Evolutionary conservation across 2,888 invertebrate genomes (phyloP).

Genomic region (Malacosoma neustria): DNA sequence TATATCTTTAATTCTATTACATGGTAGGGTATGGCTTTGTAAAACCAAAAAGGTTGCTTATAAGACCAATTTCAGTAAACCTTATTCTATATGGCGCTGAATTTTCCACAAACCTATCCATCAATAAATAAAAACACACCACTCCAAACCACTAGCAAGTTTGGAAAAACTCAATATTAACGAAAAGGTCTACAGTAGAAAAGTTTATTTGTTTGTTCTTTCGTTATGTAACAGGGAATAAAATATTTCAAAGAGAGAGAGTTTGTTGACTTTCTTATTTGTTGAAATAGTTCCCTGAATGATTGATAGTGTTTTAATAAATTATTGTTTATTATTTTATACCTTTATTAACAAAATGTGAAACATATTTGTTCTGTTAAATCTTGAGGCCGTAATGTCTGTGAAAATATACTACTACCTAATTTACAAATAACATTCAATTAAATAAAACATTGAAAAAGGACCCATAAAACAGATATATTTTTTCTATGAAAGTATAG

Average conservation of each 20-base stretch:
- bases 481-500: too few relatives aligned
- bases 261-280: not conserved
- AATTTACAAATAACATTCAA: slow-evolving; percentile 3
- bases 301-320: not conserved
- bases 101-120: too few relatives aligned
- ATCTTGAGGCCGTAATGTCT: too few relatives aligned
- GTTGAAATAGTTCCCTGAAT: not conserved
- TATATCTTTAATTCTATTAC: too few relatives aligned
- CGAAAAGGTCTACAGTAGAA: not conserved
- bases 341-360: not conserved
- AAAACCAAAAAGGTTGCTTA: too few relatives aligned
- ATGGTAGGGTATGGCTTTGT: too few relatives aligned
- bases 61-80: too few relatives aligned
- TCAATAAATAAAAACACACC: not conserved
- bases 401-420: slow-evolving; percentile 2
- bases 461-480: too few relatives aligned
- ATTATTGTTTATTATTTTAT: not conserved
- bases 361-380: too few relatives aligned
- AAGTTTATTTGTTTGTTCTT: not conserved
- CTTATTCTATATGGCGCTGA: too few relatives aligned
- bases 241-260: not conserved
- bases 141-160: not conserved
- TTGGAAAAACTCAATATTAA: not conserved
- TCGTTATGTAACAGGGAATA: not conserved
- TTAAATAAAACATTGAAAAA: too few relatives aligned